Evolutionary conservation across 1,140 invertebrate genomes (phyloP).

Genomic region (Cyrtorhinus lividipennis): DNA sequence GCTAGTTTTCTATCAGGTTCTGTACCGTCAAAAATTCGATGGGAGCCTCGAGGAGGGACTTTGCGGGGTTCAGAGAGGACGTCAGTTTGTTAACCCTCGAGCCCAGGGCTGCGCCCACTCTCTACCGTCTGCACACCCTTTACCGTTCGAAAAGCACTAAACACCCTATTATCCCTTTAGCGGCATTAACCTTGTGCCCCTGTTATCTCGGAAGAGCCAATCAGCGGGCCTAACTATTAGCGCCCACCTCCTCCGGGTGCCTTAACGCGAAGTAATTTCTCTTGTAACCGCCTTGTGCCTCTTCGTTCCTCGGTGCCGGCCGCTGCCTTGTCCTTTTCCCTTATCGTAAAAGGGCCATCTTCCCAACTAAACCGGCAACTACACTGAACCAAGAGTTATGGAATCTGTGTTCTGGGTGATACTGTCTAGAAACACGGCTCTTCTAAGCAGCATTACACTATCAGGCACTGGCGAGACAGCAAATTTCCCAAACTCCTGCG

Average conservation of each 20-base stretch:
- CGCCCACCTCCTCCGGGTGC: not conserved
- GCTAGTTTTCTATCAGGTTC: too few species aligned
- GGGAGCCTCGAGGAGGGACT: too few species aligned
- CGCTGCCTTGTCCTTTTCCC: not conserved
- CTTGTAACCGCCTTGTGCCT: too few species aligned
- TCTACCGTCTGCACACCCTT: not conserved
- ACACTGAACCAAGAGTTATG: not conserved
- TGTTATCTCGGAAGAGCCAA: constrained; percentile 2
- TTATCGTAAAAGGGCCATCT: not conserved
- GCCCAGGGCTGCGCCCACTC: not conserved
- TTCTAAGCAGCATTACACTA: not conserved
- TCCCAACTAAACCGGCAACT: not conserved
- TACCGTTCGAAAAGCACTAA: constrained; percentile 5
- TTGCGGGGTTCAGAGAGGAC: not conserved
- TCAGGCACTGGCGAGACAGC: too few species aligned
- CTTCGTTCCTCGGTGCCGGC: too few species aligned
- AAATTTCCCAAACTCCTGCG: too few species aligned
- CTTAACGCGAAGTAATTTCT: not conserved
- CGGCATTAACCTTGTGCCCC: not conserved
- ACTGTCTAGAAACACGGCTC: not conserved
- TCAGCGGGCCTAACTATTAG: constrained; percentile 3
- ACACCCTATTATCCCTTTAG: constrained; percentile 3
- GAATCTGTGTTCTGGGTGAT: not conserved
- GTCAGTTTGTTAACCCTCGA: not conserved
- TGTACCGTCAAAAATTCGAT: too few species aligned